Evolutionary conservation across 2,797 vertebrate genomes (phyloP).

Genomic region (Falco concolor): DNA sequence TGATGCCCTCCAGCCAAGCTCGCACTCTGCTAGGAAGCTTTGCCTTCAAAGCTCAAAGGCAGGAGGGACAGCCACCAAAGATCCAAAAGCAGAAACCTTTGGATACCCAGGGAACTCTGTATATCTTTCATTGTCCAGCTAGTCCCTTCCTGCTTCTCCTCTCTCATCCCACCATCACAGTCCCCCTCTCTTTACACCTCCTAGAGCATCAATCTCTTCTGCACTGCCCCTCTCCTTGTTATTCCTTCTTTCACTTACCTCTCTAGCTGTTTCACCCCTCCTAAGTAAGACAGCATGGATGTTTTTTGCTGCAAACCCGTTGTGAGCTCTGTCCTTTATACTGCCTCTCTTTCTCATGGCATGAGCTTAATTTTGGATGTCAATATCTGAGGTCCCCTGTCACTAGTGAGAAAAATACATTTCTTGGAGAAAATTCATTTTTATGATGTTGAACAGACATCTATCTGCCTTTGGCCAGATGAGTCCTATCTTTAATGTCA

Average conservation of each 20-base stretch:
- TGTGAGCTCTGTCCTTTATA: not conserved
- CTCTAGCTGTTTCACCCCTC: not conserved
- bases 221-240: not conserved
- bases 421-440: not conserved
- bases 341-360: not conserved
- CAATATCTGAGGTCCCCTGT: not conserved
- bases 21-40: not conserved
- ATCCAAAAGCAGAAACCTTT: not conserved
- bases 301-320: not conserved
- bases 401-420: not conserved
- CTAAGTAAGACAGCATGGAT: not conserved
- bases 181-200: not conserved
- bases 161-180: not conserved
- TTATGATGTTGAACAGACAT: not conserved
- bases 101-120: not conserved
- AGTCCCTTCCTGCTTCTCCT: not conserved
- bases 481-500: not conserved
- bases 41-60: not conserved
- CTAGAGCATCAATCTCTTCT: not conserved
- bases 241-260: not conserved
- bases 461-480: not conserved
- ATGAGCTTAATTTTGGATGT: not conserved
- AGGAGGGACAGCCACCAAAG: not conserved
- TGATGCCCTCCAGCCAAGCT: not conserved
- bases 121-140: not conserved